These are phyloP conservation scores for Melinaea menophilus DNA, from an alignment of 2,888 invertebrate genomes.

Conservation along the genomic window DNA sequence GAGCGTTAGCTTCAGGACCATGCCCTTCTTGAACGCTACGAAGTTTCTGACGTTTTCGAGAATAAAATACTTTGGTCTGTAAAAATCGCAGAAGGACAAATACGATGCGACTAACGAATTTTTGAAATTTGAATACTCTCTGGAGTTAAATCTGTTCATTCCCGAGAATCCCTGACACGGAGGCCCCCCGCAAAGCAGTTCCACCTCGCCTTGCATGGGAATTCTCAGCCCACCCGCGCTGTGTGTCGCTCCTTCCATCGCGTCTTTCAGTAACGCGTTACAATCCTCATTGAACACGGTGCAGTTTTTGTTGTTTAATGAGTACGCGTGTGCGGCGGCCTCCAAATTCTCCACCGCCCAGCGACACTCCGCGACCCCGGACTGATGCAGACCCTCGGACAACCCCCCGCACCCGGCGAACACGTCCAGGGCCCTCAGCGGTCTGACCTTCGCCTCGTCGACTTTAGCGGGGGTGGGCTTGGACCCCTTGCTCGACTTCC, in stretches of 20 bases:
- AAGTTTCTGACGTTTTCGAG: conserved; percentile 93
- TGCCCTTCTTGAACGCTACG: conserved; percentile 87
- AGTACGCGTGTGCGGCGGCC: conserved; percentile 87
- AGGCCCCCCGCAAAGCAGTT: conserved; percentile 90
- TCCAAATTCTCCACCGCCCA: conserved; percentile 91
- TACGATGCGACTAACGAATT: conserved; percentile 90
- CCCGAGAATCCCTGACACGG: conserved; percentile 94
- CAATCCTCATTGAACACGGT: conserved; percentile 90
- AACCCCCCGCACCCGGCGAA: conserved; percentile 93
- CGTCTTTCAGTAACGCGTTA: conserved; percentile 82
- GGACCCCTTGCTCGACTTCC: conserved; percentile 72
- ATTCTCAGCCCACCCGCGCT: conserved; percentile 75
- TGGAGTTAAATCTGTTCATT: conserved; percentile 91
- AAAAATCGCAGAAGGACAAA: conserved; percentile 91
- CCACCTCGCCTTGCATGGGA: conserved; percentile 88
- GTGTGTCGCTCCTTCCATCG: conserved; percentile 79
- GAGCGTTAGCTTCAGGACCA: conserved; percentile 88
- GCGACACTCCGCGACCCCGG: conserved; percentile 82
- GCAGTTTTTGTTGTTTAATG: conserved; percentile 84
- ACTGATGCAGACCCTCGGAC: conserved; percentile 84
- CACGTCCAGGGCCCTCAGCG: conserved; percentile 85
- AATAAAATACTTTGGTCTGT: conserved; percentile 88
- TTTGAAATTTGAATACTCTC: conserved; percentile 91
- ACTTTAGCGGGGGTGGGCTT: conserved; percentile 38
- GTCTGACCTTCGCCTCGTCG: conserved; percentile 58